Base-by-base conservation (phyloP, 2,888 invertebrate species). In the Hypolimnas misippus region DNA sequence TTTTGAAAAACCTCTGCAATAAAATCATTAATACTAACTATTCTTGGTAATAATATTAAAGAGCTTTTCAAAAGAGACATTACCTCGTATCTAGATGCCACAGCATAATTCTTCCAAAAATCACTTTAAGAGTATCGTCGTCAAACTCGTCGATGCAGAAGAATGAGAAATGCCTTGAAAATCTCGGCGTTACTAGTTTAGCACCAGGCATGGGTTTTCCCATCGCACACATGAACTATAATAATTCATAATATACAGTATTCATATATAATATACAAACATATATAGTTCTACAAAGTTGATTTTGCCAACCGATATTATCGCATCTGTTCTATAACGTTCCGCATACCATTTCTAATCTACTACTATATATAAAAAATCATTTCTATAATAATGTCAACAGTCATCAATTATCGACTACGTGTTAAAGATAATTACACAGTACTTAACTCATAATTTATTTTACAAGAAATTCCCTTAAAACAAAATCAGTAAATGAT, bases 31-130 rank as follows among this genome's bases (percentile, higher is more conserved):
- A 8, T 17, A 7, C 7, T 17, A 17, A 42, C 3, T 19, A 19
- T 10, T 19, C 17, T 42, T 17, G 3, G 1, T 17, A 42, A 8
- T 7, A 42, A 17, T 17, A 17, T 8, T 42, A 0, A 3, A 17
- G 10, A 17, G 4, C 2, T 17, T 46, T 1, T 19, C 8, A 19
- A 12, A 12, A 21, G 3, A 12, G 12, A 19, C 12, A 10, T 7
- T 76, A 95, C 98, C 96, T 96, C n/a, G 97, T 96, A 77, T 98
- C 97, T 75, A 98, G 94, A 93, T 99, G 98, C 98, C 98, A 98
- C 31, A 97, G 91, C 88, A 98, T 95, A 68, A 99, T 98, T 82
- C 96, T 95, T 62, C 96, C 95, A 77, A 98, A 98, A 67, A 98
- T 98, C 12, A 96, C 94, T 16, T 93, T 93, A 89, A 98, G 94